These are phyloP conservation scores for Phaenicophaeus curvirostris DNA, from an alignment of 2,797 vertebrate species.

Conservation along the genomic window DNA sequence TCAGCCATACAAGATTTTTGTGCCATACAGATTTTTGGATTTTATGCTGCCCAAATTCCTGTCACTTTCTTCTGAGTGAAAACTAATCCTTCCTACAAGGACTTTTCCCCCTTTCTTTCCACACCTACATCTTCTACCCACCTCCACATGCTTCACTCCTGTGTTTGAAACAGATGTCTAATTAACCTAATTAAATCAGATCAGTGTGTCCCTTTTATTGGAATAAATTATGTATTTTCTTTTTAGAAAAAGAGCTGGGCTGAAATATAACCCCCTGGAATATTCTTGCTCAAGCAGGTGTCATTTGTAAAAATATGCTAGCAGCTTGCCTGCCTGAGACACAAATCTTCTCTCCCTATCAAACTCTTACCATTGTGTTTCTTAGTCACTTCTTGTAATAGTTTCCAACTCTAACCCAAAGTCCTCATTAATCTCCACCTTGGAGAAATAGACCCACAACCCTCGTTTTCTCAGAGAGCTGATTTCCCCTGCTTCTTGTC, in stretches of 20 bases:
- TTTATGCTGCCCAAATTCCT: neutral
- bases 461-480: neutral
- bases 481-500: neutral
- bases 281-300: constrained; percentile 9
- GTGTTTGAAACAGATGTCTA: constrained; percentile 35
- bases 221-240: constrained; percentile 27
- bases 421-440: neutral
- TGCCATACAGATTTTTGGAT: neutral
- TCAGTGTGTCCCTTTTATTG: neutral
- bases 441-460: neutral
- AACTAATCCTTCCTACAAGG: neutral
- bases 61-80: constrained; percentile 10
- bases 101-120: neutral
- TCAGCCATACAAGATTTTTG: neutral
- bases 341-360: neutral
- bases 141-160: constrained; percentile 7
- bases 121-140: neutral
- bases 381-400: neutral
- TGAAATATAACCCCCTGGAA: constrained; percentile 17
- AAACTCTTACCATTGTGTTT: neutral
- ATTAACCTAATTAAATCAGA: constrained; percentile 52
- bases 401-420: neutral
- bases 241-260: neutral
- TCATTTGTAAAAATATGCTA: constrained; percentile 31
- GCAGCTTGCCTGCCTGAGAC: constrained; percentile 2